A percentile compares a stretch with the other conserved stretches of the same genome.
These are phyloP conservation scores for Pontoporia blainvillei DNA, from an alignment of 2,113 vertebrate species.

Conservation along the genomic window DNA sequence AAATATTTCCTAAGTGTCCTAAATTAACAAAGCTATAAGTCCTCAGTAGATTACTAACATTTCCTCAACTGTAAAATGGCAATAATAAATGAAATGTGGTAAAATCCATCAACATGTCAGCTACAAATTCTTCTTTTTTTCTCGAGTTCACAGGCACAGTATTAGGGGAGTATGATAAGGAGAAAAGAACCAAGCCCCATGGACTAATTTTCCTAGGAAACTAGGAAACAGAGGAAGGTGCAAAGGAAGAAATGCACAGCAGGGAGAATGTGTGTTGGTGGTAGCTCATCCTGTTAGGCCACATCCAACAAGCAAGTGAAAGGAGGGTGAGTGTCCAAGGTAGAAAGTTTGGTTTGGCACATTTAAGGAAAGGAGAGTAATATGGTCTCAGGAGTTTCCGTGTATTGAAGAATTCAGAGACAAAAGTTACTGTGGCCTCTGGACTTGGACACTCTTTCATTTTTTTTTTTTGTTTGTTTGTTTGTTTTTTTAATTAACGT, in stretches of 20 bases:
- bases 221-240: neutral
- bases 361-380: no score
- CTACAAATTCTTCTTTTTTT: neutral
- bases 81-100: neutral
- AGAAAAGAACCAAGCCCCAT: rapidly evolving
- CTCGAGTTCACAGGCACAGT: neutral
- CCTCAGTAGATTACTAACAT: neutral
- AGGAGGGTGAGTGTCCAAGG: rapidly evolving
- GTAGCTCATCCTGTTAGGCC: neutral
- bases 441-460: no score
- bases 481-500: no score
- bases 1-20: neutral
- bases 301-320: rapidly evolving
- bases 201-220: neutral
- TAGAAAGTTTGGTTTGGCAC: neutral
- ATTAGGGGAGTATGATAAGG: rapidly evolving
- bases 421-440: no score
- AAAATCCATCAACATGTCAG: neutral
- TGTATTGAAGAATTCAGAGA: no score
- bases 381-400: no score
- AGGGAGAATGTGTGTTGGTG: neutral
- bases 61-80: neutral
- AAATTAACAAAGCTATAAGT: neutral
- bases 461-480: no score
- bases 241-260: neutral